phyloP scores from a whole-genome alignment of 2,797 vertebrate genomes.

The Cercopithecus diana region DNA sequence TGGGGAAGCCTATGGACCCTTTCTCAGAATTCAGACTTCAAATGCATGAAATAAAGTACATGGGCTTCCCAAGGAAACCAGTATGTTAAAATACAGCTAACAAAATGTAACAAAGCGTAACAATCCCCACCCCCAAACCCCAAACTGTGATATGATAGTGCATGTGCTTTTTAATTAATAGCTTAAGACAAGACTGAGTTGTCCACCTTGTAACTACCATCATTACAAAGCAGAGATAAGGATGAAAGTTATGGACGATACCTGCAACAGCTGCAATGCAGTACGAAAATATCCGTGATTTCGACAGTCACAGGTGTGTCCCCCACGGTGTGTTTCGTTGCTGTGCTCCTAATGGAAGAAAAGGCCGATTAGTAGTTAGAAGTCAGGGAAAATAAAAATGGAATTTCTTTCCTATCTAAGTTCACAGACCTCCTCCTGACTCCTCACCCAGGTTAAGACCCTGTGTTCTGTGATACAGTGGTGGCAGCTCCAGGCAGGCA shows the following conservation, averaged over 20 bases:
- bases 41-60: background rate
- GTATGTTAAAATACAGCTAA: background rate
- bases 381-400: background rate
- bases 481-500: fast-evolving
- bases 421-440: fast-evolving
- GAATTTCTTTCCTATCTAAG: background rate
- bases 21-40: background rate
- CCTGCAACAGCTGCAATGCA: fast-evolving
- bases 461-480: fast-evolving
- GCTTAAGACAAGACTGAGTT: background rate
- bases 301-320: fast-evolving
- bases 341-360: fast-evolving
- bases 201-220: no score
- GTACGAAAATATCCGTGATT: fast-evolving
- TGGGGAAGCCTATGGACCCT: background rate
- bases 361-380: fast-evolving
- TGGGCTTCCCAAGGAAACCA: background rate
- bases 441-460: background rate
- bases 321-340: fast-evolving
- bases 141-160: background rate
- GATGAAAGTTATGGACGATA: fast-evolving
- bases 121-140: no score
- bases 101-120: background rate
- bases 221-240: background rate
- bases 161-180: background rate